Evolutionary conservation across 2,797 vertebrate species (phyloP).

Genomic region (Platyrinchus mystaceus): DNA sequence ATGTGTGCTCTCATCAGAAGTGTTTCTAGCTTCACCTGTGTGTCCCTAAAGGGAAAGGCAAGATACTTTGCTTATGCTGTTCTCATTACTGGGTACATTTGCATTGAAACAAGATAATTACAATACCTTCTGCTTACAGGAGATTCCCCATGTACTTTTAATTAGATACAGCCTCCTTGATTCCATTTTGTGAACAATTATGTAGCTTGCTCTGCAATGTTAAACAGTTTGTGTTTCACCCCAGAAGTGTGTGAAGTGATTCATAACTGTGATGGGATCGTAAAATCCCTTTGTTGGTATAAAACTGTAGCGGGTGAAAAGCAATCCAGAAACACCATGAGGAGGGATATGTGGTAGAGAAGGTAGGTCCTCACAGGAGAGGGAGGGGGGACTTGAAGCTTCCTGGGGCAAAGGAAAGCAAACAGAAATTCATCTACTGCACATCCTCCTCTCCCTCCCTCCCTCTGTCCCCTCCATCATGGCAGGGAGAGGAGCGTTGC

Average conservation of each 20-base stretch:
- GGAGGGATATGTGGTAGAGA: background rate
- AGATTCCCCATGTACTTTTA: slow-evolving; percentile 2
- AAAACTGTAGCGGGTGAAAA: background rate
- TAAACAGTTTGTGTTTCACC: slow-evolving; percentile 28
- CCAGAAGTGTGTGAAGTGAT: background rate
- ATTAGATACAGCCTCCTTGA: background rate
- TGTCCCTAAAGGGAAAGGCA: background rate
- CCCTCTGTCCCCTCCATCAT: no score
- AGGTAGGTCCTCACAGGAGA: background rate
- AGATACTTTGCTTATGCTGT: background rate
- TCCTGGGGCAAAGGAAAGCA: background rate
- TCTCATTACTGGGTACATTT: slow-evolving; percentile 31
- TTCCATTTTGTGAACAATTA: slow-evolving; percentile 8
- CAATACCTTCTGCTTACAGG: slow-evolving; percentile 16
- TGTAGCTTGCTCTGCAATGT: background rate
- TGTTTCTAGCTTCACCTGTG: background rate
- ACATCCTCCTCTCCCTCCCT: background rate
- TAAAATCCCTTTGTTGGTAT: background rate
- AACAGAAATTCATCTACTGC: rapidly evolving
- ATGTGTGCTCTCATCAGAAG: background rate
- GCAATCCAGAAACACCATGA: background rate
- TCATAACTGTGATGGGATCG: background rate
- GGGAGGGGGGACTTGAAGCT: background rate
- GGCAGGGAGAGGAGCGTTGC: background rate
- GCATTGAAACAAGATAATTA: slow-evolving; percentile 14